Base-by-base conservation (phyloP, 2,888 invertebrate genomes). In the Sphinx pinastri region DNA sequence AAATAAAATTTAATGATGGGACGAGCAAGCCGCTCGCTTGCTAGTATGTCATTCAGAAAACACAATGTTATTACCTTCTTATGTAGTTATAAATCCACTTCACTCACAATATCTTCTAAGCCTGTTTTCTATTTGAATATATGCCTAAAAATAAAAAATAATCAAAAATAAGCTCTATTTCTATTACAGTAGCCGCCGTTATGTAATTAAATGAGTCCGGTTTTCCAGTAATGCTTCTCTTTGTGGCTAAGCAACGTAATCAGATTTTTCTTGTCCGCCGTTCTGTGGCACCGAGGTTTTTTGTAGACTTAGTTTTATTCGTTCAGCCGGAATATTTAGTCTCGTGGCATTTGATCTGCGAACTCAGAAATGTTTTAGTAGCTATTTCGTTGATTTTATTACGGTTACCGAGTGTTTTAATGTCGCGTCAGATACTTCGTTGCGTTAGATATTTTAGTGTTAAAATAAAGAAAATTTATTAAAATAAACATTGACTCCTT, bases 181-280 rank as follows among this genome's bases (percentile, higher is more conserved):
- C 60, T 47, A 57, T 57, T 19, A 57, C 19, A 11, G 45, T 16
- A 16, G n/a, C n/a, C 38, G 25, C 38, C 12, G 14, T 60, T 45
- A 60, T 47, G 16, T 60, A 47, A 60, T 60, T 60, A 45, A 60
- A 11, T 60, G n/a, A 47, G 60, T 60, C 1, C 13, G 13, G 58
- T 14, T 59, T 59, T 58, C 25, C 14, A 16, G 54, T 54, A 58
- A 60, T 60, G n/a, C 60, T 45, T 45, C 19, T 57, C 19, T 57
- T 16, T 59, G 59, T 45, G n/a, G 59, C 45, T 59, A 38, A 59
- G 45, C 16, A 16, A 6, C 47, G 16, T 60, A 60, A 60, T 60
- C 60, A 47, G 60, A 60, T 60, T 60, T 60, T 60, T 47, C 11
- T 45, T 47, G 45, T 16, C 45, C 12, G 47, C 60, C n/a, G 60